Evolutionary conservation across 2,888 invertebrate species (phyloP), one percentile per base, ranked within the genome.

Genomic region (Malthinus seriepunctatus): DNA sequence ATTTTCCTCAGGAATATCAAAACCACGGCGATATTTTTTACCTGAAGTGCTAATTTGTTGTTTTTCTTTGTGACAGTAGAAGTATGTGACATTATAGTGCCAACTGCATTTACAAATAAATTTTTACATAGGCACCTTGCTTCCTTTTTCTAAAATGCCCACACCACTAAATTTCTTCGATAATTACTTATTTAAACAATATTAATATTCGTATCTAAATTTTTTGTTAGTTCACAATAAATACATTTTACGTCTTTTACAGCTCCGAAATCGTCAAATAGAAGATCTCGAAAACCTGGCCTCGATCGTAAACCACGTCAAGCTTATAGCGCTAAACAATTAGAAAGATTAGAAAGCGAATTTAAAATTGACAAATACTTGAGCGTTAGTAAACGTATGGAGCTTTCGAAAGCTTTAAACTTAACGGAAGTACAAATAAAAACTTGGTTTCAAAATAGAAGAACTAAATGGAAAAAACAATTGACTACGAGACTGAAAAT

Each of bases 381-480:
- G 52, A 96, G 95, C 78, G 97, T 97, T 0, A 94, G 92, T 71
- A 97, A 97, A 77, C 83, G 97, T 51, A 90, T 95, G 89, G 95
- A 97, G 70, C 81, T 97, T 3, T 95, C 96, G 0, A 93, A 94
- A 76, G 88, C 89, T 0, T 78, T 97, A 32, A 90, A 88, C 65
- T 82, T 97, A 42, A 95, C 95, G 0, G 96, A 97, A 80, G 95
- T 95, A 0, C 96, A 97, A 80, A 95, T 97, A 66, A 97, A 97
- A 77, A 96, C 96, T 0, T 96, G 96, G 96, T 96, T 96, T 76
- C 95, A 95, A 78, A 95, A 97, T 75, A 84, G 97, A 56, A 83
- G 97, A 62, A 97, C 97, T 0, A 97, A 97, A 76, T 97, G 96
- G 96, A 96, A 97, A 80, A 97, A 97, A 71, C 97, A 97, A 73